phyloP scores from a whole-genome alignment of 1,140 invertebrate species.

The Bombus vancouverensis region DNA sequence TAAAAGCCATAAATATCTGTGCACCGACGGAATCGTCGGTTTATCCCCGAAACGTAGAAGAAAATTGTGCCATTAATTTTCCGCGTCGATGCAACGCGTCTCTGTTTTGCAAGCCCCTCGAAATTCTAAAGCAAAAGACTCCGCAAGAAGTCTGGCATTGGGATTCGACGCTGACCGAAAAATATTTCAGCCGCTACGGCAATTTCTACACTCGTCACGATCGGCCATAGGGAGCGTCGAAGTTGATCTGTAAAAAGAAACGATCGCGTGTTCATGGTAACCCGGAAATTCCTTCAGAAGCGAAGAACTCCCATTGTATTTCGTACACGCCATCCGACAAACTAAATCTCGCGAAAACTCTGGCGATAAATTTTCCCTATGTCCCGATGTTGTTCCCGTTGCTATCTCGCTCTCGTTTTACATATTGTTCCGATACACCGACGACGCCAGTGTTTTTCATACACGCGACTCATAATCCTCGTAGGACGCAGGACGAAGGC shows the following conservation, averaged over 20 bases:
- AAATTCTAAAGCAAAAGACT: background rate
- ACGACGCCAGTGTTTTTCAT: background rate
- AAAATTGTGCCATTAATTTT: conserved; percentile 38
- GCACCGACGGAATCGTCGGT: background rate
- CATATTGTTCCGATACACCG: conserved; percentile 69
- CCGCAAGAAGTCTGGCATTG: background rate
- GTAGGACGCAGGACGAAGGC: conserved; percentile 4
- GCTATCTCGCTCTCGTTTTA: conserved; percentile 64
- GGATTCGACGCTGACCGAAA: background rate
- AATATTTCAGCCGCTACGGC: no score
- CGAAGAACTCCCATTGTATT: background rate
- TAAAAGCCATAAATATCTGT: conserved; percentile 3
- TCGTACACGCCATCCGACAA: background rate
- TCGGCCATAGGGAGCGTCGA: background rate
- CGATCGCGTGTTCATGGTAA: background rate
- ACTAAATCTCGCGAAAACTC: conserved; percentile 17
- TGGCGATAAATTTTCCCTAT: conserved; percentile 61
- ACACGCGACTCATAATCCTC: conserved; percentile 18
- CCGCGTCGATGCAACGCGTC: background rate
- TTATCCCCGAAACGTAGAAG: background rate
- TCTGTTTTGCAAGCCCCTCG: background rate
- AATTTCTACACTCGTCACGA: background rate
- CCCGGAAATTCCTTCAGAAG: background rate
- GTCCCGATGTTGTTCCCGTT: conserved; percentile 27
- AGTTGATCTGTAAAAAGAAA: background rate